Conservation (phyloP, 2,888 invertebrate species). For the Polydrusus cervinus region DNA sequence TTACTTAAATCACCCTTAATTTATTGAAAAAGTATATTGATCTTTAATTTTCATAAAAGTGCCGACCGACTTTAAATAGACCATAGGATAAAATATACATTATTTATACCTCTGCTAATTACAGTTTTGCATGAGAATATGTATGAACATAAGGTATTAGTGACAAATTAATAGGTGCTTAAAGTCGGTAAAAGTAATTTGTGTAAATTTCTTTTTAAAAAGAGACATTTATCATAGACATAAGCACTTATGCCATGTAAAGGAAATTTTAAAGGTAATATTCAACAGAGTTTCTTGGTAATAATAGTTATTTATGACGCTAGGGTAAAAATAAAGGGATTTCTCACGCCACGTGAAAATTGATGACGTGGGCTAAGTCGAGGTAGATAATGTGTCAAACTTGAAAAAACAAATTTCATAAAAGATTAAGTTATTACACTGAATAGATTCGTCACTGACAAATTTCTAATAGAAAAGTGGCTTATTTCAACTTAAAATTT, state of each 20-base stretch:
- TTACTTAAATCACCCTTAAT: not conserved
- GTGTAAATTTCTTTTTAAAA: not conserved
- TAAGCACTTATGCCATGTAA: not conserved
- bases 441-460: too few species aligned
- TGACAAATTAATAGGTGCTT: constrained; percentile 48
- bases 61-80: not conserved
- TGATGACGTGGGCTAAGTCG: too few species aligned
- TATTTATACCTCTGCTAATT: constrained; percentile 43
- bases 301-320: too few species aligned
- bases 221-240: not conserved
- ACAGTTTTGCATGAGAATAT: constrained; percentile 36
- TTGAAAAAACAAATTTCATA: too few species aligned
- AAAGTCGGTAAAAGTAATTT: constrained; percentile 1
- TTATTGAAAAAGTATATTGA: not conserved
- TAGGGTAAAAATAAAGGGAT: too few species aligned
- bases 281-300: too few species aligned
- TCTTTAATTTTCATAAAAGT: not conserved
- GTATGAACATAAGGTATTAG: constrained; percentile 37
- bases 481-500: too few species aligned
- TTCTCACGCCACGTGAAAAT: too few species aligned
- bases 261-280: too few species aligned
- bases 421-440: too few species aligned
- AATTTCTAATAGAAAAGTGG: too few species aligned
- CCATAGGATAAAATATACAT: constrained; percentile 24
- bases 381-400: too few species aligned